Evolutionary conservation across 2,888 invertebrate species (phyloP).

Genomic region (Heliconius hortense): DNA sequence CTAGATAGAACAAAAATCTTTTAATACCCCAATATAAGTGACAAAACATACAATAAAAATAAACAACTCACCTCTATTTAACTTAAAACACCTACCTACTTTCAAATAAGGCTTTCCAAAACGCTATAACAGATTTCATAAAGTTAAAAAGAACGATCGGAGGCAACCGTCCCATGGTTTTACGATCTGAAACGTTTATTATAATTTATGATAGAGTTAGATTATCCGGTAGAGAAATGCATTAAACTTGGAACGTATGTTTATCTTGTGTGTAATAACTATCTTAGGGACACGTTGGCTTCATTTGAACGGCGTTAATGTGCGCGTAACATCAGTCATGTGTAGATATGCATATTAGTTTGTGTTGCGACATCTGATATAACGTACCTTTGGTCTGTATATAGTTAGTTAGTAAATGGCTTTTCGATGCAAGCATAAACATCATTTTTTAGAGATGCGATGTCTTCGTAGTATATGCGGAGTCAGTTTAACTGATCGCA

Average conservation of each 20-base stretch:
- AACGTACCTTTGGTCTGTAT: neutral
- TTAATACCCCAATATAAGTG: neutral
- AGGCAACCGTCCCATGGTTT: constrained; percentile 29
- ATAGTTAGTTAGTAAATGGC: neutral
- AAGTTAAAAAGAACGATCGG: constrained; percentile 22
- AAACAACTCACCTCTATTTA: constrained; percentile 6
- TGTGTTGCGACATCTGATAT: neutral
- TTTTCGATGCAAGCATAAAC: neutral
- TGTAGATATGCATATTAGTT: constrained; percentile 1
- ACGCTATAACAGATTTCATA: constrained; percentile 22
- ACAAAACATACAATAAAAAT: constrained; percentile 13
- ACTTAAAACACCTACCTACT: neutral
- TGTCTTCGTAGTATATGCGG: no score
- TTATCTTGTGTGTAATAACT: constrained; percentile 41
- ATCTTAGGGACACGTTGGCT: constrained; percentile 34
- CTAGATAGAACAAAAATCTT: neutral
- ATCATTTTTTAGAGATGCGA: no score
- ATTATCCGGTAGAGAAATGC: constrained; percentile 38
- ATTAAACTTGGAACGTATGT: constrained; percentile 40
- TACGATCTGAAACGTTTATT: constrained; percentile 26
- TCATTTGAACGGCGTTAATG: constrained; percentile 32
- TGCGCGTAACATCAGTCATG: constrained; percentile 1
- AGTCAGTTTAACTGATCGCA: no score
- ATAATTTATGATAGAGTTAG: constrained; percentile 38
- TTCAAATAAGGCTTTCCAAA: constrained; percentile 19